Evolutionary conservation across 2,888 invertebrate species (phyloP).

Genomic region (Drosophila eohydei): DNA sequence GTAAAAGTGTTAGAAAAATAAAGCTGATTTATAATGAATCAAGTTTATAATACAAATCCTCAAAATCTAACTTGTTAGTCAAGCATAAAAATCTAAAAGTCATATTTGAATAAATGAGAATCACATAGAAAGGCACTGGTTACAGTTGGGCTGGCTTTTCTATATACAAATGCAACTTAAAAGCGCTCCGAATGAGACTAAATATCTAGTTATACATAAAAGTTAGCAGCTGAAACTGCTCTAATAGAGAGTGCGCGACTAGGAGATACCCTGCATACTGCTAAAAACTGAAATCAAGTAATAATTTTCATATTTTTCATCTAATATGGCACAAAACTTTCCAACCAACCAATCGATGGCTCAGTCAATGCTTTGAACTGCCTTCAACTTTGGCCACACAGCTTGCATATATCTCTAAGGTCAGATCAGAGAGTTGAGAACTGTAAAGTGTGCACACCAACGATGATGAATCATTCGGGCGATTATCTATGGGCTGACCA

Average conservation of each 20-base stretch:
- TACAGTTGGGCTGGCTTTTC: background rate
- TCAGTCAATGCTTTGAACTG: background rate
- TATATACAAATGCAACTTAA: background rate
- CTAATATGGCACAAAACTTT: background rate
- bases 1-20: background rate
- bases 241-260: background rate
- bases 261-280: background rate
- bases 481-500: conserved; percentile 50
- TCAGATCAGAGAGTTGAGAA: conserved; percentile 25
- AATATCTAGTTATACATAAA: too few species aligned
- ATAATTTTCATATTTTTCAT: too few species aligned
- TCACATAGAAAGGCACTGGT: background rate
- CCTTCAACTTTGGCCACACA: conserved; percentile 22
- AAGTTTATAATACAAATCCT: background rate
- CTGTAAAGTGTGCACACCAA: background rate
- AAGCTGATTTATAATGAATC: background rate
- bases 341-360: conserved; percentile 1
- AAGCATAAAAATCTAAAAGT: background rate
- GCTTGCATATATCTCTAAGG: conserved; percentile 25
- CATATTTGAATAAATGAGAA: background rate
- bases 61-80: background rate
- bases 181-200: background rate
- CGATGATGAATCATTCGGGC: conserved; percentile 56
- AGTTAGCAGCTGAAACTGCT: background rate
- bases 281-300: background rate